These are phyloP conservation scores for Ivindomyrus marchei DNA, from an alignment of 2,113 vertebrate species.

Conservation along the genomic window DNA sequence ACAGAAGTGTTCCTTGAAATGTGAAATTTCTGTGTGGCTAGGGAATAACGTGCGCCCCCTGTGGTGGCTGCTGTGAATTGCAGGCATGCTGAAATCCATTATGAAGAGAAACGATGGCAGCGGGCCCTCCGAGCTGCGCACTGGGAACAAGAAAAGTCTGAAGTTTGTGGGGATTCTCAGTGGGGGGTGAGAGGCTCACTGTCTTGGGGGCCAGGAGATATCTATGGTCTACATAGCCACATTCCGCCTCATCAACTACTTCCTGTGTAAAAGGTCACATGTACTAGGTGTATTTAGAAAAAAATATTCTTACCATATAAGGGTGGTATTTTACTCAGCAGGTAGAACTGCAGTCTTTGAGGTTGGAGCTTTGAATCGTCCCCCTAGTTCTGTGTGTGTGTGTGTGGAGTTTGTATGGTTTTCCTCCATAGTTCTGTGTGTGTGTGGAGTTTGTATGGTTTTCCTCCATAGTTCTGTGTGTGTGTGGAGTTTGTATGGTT, in stretches of 20 bases:
- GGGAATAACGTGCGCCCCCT: constrained; percentile 5
- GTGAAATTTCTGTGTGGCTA: not conserved
- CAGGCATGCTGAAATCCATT: constrained; percentile 86
- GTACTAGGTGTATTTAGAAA: not conserved
- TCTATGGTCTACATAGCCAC: not conserved
- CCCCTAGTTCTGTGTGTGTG: not conserved
- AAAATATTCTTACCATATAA: not conserved
- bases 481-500: too few relatives aligned
- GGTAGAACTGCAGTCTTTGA: not conserved
- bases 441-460: too few relatives aligned
- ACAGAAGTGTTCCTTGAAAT: constrained; percentile 8
- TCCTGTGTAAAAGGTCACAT: not conserved
- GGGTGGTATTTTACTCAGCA: not conserved
- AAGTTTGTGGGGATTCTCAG: constrained; percentile 93
- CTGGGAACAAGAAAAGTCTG: constrained; percentile 77
- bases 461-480: too few relatives aligned
- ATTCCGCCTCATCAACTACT: not conserved
- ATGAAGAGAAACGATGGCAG: constrained; percentile 85
- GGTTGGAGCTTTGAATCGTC: not conserved
- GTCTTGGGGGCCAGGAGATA: not conserved
- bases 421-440: too few relatives aligned
- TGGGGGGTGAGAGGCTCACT: constrained; percentile 72
- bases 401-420: not conserved
- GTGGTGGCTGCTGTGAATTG: constrained; percentile 1
- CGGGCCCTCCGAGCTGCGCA: constrained; percentile 50